Evolutionary conservation across 92 coral and sea anemone species (phyloP).

Genomic region (Diadumene lineata): DNA sequence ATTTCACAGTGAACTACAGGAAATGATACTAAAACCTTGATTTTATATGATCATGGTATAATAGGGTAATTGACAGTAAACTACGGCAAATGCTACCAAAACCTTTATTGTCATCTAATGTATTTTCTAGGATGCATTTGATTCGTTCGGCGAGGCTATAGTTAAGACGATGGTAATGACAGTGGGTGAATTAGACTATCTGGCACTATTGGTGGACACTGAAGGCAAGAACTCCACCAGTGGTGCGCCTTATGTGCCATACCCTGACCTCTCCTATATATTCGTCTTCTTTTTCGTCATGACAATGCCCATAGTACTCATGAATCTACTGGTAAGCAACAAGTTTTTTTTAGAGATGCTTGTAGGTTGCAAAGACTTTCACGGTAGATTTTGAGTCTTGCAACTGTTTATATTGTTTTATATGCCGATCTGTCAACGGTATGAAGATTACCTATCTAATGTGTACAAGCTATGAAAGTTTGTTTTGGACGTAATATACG

Average conservation of each 20-base stretch:
- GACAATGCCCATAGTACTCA: slow-evolving; percentile 79
- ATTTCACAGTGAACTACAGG: no score
- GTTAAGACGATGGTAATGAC: slow-evolving; percentile 77
- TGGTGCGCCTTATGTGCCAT: slow-evolving; percentile 67
- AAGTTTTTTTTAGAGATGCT: no score
- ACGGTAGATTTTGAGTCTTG: no score
- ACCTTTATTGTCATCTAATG: not conserved
- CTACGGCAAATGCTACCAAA: no score
- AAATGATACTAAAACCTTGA: no score
- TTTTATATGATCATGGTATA: no score
- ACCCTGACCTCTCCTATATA: slow-evolving; percentile 49
- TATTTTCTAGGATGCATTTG: slow-evolving; percentile 65
- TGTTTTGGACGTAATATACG: no score
- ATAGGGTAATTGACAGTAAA: no score
- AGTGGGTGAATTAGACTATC: slow-evolving; percentile 79
- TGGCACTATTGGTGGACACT: slow-evolving; percentile 55
- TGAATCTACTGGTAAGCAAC: slow-evolving; percentile 77
- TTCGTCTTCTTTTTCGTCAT: slow-evolving; percentile 64
- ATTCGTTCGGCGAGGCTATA: slow-evolving; percentile 44
- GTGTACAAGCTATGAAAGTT: no score
- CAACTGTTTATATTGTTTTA: not conserved
- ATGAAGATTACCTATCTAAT: no score
- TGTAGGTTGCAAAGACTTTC: no score
- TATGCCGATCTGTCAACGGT: no score
- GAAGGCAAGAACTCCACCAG: slow-evolving; percentile 19